Percentiles rank a stretch among this genome's conserved stretches.
Evolutionary conservation across 2,888 invertebrate species (phyloP).

Genomic region (Amphipyra tragopoginis): DNA sequence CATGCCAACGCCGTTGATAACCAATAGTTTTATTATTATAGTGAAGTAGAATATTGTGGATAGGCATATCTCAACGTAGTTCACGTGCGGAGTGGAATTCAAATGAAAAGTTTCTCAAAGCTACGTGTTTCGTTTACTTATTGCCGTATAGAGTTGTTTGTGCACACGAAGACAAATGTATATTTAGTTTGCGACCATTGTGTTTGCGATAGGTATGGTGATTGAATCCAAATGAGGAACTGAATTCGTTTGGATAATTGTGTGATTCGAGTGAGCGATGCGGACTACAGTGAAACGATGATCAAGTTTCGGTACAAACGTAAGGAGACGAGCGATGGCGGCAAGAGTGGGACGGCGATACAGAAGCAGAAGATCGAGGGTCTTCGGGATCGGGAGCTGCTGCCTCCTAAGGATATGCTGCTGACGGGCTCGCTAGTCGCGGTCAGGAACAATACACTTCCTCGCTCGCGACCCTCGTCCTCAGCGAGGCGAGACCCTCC

Average conservation of each 20-base stretch:
- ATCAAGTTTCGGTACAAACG: slow-evolving; percentile 92
- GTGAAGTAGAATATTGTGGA: slow-evolving; percentile 52
- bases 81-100: slow-evolving; percentile 70
- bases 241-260: slow-evolving; percentile 63
- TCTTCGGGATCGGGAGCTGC: slow-evolving; percentile 80
- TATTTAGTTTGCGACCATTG: slow-evolving; percentile 82
- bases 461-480: slow-evolving; percentile 79
- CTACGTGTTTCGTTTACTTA: slow-evolving; percentile 85
- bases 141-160: slow-evolving; percentile 79
- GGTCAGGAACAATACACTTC: slow-evolving; percentile 84
- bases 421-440: slow-evolving; percentile 80
- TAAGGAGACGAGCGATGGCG: slow-evolving; percentile 86
- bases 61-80: slow-evolving; percentile 72
- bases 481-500: slow-evolving; percentile 71
- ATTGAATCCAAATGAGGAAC: slow-evolving; percentile 72
- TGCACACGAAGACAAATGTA: slow-evolving; percentile 73
- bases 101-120: slow-evolving; percentile 77
- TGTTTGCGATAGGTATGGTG: slow-evolving; percentile 72
- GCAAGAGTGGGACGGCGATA: slow-evolving; percentile 77
- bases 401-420: slow-evolving; percentile 85
- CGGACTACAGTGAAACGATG: slow-evolving; percentile 85
- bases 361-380: slow-evolving; percentile 87
- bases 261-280: slow-evolving; percentile 73
- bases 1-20: slow-evolving; percentile 50
- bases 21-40: slow-evolving; percentile 39